phyloP scores from a whole-genome alignment of 1,140 invertebrate genomes.

The Geopemphigus sp. region DNA sequence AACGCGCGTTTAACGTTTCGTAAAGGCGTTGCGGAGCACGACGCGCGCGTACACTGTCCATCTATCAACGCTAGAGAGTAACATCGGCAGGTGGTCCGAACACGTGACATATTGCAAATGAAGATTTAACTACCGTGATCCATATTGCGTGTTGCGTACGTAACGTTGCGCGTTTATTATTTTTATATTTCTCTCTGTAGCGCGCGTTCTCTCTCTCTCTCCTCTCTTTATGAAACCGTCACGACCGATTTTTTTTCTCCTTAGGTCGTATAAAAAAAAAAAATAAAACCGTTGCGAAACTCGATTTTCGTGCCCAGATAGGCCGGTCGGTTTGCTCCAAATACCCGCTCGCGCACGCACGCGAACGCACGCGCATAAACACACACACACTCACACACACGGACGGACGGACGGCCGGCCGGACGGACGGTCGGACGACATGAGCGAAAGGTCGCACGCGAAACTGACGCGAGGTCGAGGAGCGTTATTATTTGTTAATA shows the following conservation, averaged over 20 bases:
- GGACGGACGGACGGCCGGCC: neutral
- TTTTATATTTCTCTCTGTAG: too few relatives aligned
- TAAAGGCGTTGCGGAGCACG: conserved; percentile 23
- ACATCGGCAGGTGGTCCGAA: neutral
- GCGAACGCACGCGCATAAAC: neutral
- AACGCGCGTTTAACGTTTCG: neutral
- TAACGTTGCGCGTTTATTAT: neutral
- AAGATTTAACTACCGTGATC: conserved; percentile 45
- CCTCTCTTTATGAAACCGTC: conserved; percentile 24
- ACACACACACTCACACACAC: neutral
- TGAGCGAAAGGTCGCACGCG: conserved; percentile 38
- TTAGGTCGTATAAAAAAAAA: neutral
- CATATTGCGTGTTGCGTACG: neutral
- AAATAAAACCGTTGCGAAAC: conserved; percentile 46
- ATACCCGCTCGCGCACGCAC: neutral
- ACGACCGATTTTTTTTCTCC: conserved; percentile 15
- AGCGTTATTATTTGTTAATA: too few relatives aligned
- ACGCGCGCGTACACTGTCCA: neutral
- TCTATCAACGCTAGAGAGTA: neutral
- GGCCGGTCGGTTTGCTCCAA: conserved; percentile 15
- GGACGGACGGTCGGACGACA: neutral
- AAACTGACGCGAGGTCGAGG: conserved; percentile 27
- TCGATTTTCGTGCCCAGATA: conserved; percentile 45
- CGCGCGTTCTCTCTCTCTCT: neutral
- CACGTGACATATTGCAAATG: conserved; percentile 26